Percentiles rank a stretch among this genome's conserved stretches.
These are phyloP conservation scores for Arrhamphus sclerolepis DNA, from an alignment of 2,797 vertebrate species.

Conservation along the genomic window DNA sequence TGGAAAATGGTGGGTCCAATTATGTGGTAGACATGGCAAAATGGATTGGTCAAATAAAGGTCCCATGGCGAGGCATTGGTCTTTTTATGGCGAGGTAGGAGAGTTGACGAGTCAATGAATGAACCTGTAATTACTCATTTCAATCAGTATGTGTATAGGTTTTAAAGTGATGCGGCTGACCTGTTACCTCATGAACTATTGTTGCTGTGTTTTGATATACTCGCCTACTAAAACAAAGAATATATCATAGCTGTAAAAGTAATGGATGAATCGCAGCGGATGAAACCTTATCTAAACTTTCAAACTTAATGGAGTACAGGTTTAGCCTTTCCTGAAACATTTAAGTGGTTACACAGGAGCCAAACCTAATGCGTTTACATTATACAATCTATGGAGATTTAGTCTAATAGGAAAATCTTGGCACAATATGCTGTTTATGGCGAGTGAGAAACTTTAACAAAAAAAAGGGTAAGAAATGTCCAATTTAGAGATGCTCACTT, in stretches of 20 bases:
- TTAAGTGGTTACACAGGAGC: conserved; percentile 8
- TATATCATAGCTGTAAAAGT: no score
- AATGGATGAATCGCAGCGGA: conserved; percentile 1
- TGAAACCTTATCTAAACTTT: no score
- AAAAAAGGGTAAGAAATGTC: background rate
- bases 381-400: background rate
- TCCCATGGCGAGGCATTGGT: conserved; percentile 47
- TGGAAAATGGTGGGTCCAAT: conserved; percentile 25
- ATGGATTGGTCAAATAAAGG: conserved; percentile 33
- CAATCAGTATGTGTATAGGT: conserved; percentile 34
- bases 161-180: background rate
- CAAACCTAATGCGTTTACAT: conserved; percentile 14
- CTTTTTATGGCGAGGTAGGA: conserved; percentile 77
- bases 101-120: conserved; percentile 68
- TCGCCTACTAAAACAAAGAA: background rate
- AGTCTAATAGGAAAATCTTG: conserved; percentile 1
- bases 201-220: conserved; percentile 4
- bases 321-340: conserved; percentile 8
- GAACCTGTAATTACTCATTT: conserved; percentile 19
- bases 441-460: conserved; percentile 13
- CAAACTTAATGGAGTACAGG: background rate
- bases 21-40: background rate
- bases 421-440: conserved; percentile 28
- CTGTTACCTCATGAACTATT: conserved; percentile 7
- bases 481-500: no score